Evolutionary conservation across 2,888 invertebrate species (phyloP).

Genomic region (Cartodere bifasciata): DNA sequence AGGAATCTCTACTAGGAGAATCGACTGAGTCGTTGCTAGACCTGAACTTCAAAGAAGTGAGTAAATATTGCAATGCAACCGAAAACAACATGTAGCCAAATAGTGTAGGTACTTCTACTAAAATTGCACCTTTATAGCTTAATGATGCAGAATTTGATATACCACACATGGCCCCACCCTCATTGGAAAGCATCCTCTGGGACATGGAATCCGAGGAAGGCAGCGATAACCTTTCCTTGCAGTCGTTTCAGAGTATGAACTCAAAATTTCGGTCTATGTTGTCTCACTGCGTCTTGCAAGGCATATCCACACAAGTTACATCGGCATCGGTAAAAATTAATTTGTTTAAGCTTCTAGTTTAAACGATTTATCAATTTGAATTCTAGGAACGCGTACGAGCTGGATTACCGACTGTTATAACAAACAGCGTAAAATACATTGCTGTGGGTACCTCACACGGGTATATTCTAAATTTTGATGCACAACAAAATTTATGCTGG

Average conservation of each 20-base stretch:
- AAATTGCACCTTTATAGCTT: constrained; percentile 40
- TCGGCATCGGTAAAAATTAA: constrained; percentile 62
- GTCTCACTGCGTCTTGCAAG: constrained; percentile 70
- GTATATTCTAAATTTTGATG: constrained; percentile 74
- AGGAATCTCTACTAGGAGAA: constrained; percentile 29
- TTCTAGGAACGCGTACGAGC: constrained; percentile 76
- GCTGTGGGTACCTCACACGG: constrained; percentile 94
- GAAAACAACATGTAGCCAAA: too few species aligned
- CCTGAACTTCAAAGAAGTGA: constrained; percentile 16
- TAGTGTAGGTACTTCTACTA: too few species aligned
- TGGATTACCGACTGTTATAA: constrained; percentile 76
- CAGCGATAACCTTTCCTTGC: constrained; percentile 41
- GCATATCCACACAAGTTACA: constrained; percentile 75
- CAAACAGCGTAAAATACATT: constrained; percentile 61
- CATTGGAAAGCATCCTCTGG: constrained; percentile 70
- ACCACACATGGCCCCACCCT: constrained; percentile 59
- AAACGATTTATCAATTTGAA: constrained; percentile 2
- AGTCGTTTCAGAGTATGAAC: constrained; percentile 38
- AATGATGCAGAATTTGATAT: constrained; percentile 74
- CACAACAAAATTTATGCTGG: constrained; percentile 80
- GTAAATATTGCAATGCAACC: too few species aligned
- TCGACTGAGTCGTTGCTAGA: constrained; percentile 32
- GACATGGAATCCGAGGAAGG: constrained; percentile 56
- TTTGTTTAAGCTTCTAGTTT: constrained; percentile 5
- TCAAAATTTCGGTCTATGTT: constrained; percentile 51